Base-by-base conservation (phyloP, 2,888 invertebrate genomes). In the Melanophora roralis region DNA sequence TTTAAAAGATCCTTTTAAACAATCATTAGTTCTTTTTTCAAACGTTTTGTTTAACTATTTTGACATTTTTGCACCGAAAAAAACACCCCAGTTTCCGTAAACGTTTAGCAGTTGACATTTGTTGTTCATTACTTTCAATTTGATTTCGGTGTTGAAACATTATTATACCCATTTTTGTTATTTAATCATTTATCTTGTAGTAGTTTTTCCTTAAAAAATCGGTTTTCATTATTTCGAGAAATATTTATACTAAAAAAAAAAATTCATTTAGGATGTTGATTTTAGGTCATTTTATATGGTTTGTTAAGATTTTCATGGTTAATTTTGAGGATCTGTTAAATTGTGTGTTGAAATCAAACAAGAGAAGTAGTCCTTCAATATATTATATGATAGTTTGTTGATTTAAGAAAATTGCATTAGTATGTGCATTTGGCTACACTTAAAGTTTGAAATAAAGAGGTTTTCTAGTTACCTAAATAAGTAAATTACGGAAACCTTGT, bases 11-110 rank as follows among this genome's bases (percentile, higher is more conserved):
- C 65, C 75, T 79, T 75, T 79, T 75, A 60, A 71, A 75, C 62
- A 76, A 75, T 76, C 76, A 80, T 72, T 80, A 80, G 72, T 73
- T 40, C 19, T 49, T 51, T 32, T 62, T 36, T 27, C 71, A 49
- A 75, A 71, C 36, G 53, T 75, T 76, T 68, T 80, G 72, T 80
- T 80, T 73, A 76, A 80, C 72, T 80, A 80, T 80, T 80, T 73
- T 80, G 80, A 80, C 80, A 80, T 73, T 72, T 72, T 45, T 68
- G 51, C 51, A 16, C 68, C 68, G 36, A 40, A 62, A 64, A 72
- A 76, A 69, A 68, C 76, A 80, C 80, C 76, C 80, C 65, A 65
- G 23, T 53, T 53, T 71, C 23, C 23, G 5, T 6, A 64, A 67
- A 47, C 49, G 57, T 72, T 76, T 80, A 55, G 57, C 14, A 80